Conservation (phyloP, 30 jellyfish, hydroid and myxozoan species). For the Hydra vulgaris region DNA sequence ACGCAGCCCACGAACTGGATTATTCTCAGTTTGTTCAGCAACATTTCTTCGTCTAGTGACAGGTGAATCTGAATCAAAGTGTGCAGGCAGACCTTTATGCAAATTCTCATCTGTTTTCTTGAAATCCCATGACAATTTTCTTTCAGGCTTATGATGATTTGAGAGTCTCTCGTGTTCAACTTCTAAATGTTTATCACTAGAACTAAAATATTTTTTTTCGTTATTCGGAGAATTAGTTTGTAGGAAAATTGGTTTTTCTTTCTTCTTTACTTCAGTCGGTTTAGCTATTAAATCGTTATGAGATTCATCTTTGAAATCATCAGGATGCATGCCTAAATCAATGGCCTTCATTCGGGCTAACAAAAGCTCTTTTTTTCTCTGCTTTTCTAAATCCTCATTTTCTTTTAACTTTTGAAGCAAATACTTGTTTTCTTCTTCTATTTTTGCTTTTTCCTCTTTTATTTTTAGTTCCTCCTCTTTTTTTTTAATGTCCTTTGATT, state of each 20-base stretch:
- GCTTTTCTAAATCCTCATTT: slow-evolving; percentile 26
- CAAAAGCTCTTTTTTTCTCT: slow-evolving; percentile 48
- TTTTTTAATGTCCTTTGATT: slow-evolving; percentile 9
- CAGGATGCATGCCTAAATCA: slow-evolving; percentile 41
- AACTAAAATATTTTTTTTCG: slow-evolving; percentile 14
- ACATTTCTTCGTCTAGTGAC: slow-evolving; percentile 29
- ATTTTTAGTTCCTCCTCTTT: slow-evolving; percentile 1
- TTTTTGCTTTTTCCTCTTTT: slow-evolving; percentile 8
- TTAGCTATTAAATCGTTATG: not conserved
- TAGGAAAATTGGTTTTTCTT: slow-evolving; percentile 57
- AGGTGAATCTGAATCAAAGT: slow-evolving; percentile 30
- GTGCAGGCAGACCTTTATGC: slow-evolving; percentile 64
- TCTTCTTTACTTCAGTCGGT: not conserved
- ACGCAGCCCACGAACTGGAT: slow-evolving; percentile 3
- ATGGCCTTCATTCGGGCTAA: slow-evolving; percentile 72
- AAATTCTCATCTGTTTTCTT: slow-evolving; percentile 49
- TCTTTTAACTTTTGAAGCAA: slow-evolving; percentile 6
- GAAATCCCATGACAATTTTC: slow-evolving; percentile 26
- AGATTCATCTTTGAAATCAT: not conserved
- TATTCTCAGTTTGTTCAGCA: slow-evolving; percentile 13
- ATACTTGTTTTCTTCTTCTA: slow-evolving; percentile 4
- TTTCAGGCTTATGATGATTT: not conserved
- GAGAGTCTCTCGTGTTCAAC: not conserved
- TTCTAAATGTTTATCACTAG: not conserved
- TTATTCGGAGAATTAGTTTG: slow-evolving; percentile 19